Evolutionary conservation across 1,140 invertebrate genomes (phyloP), one percentile per base, ranked within the genome.

Genomic region (Dufourea novaeangliae): DNA sequence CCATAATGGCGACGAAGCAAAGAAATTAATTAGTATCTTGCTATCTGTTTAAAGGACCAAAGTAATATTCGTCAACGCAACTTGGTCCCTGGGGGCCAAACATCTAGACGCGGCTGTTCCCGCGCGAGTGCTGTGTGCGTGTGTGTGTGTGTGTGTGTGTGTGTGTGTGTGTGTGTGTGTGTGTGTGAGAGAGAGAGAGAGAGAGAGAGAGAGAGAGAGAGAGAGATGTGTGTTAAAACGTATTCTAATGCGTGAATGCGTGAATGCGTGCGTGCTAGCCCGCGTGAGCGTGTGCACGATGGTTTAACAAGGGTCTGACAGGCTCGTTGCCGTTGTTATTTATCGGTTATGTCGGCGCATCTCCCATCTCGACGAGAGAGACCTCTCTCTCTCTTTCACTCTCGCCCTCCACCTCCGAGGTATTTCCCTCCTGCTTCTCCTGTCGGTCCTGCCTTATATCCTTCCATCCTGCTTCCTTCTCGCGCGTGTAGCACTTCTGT

Each of bases 271-370:
- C 57, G 79, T 78, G 75, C 78, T 79, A 79, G 67, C 57, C 82
- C 67, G 80, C 66, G 83, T 64, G 80, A 76, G 83, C 86, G 88
- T 85, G 86, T 80, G 86, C 79, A 80, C 71, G 85, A 86, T 89
- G 90, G 85, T 89, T 91, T 91, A 92, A 92, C 91, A 91, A 91
- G 91, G 91, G 91, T 92, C 90, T 91, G 91, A 92, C 91, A 92
- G 90, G 86, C 91, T 92, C 90, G 90, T 91, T 91, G 90, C 91
- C 87, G 91, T 90, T 92, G 90, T 92, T 91, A 92, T 92, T 92
- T 92, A 92, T 92, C 89, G 90, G 90, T 91, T 91, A 91, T 91
- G 90, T 90, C 88, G 87, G 87, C 87, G 87, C 90, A 91, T 91
- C 89, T 91, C 86, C 89, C 88, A 90, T 91, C 88, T 90, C 88